Evolutionary conservation across 2,113 vertebrate species (phyloP).

Genomic region (Azemiops feae): DNA sequence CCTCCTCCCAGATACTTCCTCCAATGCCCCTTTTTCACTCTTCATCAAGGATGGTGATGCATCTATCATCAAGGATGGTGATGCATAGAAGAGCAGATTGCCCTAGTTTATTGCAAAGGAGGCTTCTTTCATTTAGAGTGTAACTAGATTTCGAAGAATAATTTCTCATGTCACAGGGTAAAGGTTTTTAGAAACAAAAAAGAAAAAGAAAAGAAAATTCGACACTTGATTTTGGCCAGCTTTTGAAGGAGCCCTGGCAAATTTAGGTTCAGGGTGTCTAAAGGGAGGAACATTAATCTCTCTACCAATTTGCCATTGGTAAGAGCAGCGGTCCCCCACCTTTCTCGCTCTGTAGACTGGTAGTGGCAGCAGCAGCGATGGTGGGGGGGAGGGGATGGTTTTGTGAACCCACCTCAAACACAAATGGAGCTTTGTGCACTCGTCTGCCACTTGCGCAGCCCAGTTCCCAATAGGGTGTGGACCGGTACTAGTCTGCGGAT

Average conservation of each 20-base stretch:
- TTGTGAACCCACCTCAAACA: neutral
- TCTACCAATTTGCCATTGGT: neutral
- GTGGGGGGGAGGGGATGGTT: neutral
- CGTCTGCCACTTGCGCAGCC: neutral
- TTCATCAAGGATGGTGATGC: neutral
- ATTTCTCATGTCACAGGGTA: neutral
- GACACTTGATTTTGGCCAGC: neutral
- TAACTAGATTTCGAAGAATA: neutral
- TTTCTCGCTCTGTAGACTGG: neutral
- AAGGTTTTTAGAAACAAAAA: neutral
- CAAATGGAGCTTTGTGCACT: neutral
- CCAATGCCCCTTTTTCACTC: neutral
- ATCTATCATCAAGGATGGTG: neutral
- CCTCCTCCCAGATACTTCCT: neutral
- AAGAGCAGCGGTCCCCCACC: neutral
- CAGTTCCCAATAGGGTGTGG: neutral
- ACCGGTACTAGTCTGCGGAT: neutral
- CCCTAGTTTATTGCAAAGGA: neutral
- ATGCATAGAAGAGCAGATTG: neutral
- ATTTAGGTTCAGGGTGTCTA: neutral
- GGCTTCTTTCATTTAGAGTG: neutral
- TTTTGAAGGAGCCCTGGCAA: neutral
- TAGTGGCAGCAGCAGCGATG: neutral
- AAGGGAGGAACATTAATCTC: neutral
- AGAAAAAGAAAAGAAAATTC: neutral